These are phyloP conservation scores for Sinocyclocheilus grahami DNA, from an alignment of 2,113 vertebrate genomes.

Conservation along the genomic window DNA sequence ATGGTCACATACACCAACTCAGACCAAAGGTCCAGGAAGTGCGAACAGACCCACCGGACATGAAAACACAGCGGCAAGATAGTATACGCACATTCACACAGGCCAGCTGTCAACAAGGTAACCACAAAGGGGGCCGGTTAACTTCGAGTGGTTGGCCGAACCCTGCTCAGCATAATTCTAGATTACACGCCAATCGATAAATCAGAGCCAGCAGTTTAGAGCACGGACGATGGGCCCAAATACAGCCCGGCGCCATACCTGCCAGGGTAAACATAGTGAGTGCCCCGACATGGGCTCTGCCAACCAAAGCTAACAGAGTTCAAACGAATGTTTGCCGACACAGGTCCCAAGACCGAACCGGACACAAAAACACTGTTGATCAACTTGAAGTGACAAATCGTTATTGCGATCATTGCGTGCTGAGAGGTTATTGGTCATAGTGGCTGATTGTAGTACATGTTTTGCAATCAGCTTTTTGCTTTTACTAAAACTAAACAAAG, in stretches of 20 bases:
- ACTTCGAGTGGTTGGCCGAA: slow-evolving; percentile 76
- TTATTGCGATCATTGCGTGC: background rate
- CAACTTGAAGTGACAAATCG: slow-evolving; percentile 16
- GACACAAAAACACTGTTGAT: slow-evolving; percentile 27
- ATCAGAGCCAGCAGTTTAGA: slow-evolving; percentile 51
- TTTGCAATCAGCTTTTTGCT: slow-evolving; percentile 5
- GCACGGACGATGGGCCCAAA: slow-evolving; percentile 34
- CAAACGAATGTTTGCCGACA: slow-evolving; percentile 11
- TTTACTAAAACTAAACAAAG: slow-evolving; percentile 30
- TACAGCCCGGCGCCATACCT: slow-evolving; percentile 12
- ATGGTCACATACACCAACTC: slow-evolving; percentile 39
- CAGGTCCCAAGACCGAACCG: background rate
- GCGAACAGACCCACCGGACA: slow-evolving; percentile 4
- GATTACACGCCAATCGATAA: slow-evolving; percentile 75
- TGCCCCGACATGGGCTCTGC: background rate
- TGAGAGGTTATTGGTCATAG: slow-evolving; percentile 6
- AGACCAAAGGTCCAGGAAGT: background rate
- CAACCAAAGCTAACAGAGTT: slow-evolving; percentile 27
- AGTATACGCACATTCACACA: slow-evolving; percentile 5
- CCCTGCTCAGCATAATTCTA: slow-evolving; percentile 70
- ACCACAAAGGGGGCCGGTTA: slow-evolving; percentile 67
- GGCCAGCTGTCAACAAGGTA: slow-evolving; percentile 63
- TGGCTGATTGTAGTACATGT: background rate
- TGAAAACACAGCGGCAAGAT: background rate
- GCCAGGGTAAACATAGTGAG: slow-evolving; percentile 47